phyloP scores from a whole-genome alignment of 2,797 vertebrate genomes.

The Poecilia velifera region DNA sequence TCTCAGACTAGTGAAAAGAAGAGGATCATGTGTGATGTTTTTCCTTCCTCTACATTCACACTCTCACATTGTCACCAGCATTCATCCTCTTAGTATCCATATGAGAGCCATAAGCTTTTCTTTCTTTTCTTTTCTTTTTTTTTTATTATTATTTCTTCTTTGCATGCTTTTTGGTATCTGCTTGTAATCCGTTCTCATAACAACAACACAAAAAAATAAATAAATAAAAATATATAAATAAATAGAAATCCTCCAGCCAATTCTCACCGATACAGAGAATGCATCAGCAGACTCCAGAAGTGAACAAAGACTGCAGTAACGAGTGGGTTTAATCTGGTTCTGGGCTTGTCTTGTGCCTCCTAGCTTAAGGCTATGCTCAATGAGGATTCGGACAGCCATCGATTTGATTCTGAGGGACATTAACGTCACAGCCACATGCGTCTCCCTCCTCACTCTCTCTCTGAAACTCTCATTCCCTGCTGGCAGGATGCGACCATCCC shows the following conservation, averaged over 20 bases:
- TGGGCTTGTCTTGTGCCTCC: slow-evolving; percentile 75
- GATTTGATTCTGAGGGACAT: slow-evolving; percentile 84
- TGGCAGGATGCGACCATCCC: slow-evolving; percentile 80
- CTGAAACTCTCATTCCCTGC: slow-evolving; percentile 73
- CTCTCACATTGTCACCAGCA: slow-evolving; percentile 76
- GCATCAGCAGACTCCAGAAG: slow-evolving; percentile 74
- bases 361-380: slow-evolving; percentile 79
- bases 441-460: slow-evolving; percentile 62
- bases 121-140: slow-evolving; percentile 3
- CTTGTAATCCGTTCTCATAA: slow-evolving; percentile 78
- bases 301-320: slow-evolving; percentile 82
- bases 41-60: slow-evolving; percentile 68
- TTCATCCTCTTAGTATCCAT: slow-evolving; percentile 79
- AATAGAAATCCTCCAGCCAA: slow-evolving; percentile 68
- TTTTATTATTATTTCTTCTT: not conserved
- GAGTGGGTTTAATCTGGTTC: slow-evolving; percentile 81
- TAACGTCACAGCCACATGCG: slow-evolving; percentile 80
- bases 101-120: slow-evolving; percentile 69
- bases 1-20: slow-evolving; percentile 65
- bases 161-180: slow-evolving; percentile 62
- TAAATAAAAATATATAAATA: not conserved
- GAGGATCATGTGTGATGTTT: slow-evolving; percentile 75
- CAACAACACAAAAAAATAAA: slow-evolving; percentile 1
- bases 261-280: slow-evolving; percentile 70
- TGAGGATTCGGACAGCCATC: slow-evolving; percentile 80